Evolutionary conservation across 53 echinoderm and acorn worm genomes (phyloP), one percentile per base, ranked within the genome.

Genomic region (Arbacia lixula): DNA sequence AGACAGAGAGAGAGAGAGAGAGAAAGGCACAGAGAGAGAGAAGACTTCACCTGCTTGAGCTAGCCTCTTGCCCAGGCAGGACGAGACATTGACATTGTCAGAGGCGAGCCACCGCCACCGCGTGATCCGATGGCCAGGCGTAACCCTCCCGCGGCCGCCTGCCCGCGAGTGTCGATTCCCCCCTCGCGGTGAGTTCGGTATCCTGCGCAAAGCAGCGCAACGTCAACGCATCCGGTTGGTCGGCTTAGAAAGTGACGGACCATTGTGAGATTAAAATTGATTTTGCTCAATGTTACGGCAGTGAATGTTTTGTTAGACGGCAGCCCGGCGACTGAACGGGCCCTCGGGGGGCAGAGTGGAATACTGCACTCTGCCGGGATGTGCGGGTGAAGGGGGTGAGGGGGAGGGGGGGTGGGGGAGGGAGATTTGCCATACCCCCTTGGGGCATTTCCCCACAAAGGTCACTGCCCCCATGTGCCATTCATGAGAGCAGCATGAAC

Each of bases 241-340:
- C 62, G 32, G 82, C 62, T 81, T 72, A 61, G n/a, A 77, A 81
- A 81, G 64, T 81, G 82, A 81, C 82, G 62, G 82, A 81, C 82
- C 63, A 64, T 43, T 81, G 82, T 81, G 82, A 81, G 63, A 81
- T 81, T 81, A 63, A 81, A 81, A 81, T 81, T 81, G 82, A 81
- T 81, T 81, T 81, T 81, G 82, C 82, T 14, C 82, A 81, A 81
- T 81, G 82, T 81, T 81, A 81, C 63, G 82, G 43, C 82, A 63
- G 28, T 64, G 82, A 81, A 81, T 81, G 82, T 81, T 81, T 81
- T 81, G 63, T 81, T 63, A 39, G 49, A 81, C 82, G 63, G 50
- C 20, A 11, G 42, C 49, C n/a, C 3, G 82, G 63, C 28, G 49
- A 29, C 5, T 26, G 29, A 63, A 49, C 31, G 11, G 43, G 35